Evolutionary conservation across 2,113 vertebrate genomes (phyloP).

Genomic region (Setophaga coronata): DNA sequence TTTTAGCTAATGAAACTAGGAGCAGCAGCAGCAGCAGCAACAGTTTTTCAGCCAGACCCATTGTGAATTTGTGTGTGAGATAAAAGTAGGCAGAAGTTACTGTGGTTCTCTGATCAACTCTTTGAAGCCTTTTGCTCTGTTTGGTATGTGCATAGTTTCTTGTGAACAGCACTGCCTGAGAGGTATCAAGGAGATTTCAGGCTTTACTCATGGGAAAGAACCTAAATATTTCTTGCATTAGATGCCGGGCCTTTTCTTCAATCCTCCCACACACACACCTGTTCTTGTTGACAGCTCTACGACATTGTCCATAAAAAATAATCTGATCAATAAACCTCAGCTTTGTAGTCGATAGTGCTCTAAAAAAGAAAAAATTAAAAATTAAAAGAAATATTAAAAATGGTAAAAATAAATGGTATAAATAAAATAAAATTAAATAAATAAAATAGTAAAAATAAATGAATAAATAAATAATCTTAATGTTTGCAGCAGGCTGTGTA

Average conservation of each 20-base stretch:
- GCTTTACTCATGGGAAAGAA: conserved; percentile 54
- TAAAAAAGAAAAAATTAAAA: not conserved
- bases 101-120: not conserved
- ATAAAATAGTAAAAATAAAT: not conserved
- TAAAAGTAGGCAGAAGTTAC: conserved; percentile 34
- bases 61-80: rapidly evolving
- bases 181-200: conserved; percentile 63
- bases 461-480: not conserved
- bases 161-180: not conserved
- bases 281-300: conserved; percentile 16
- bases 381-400: too few relatives aligned
- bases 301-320: not conserved
- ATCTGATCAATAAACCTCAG: not conserved
- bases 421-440: not conserved
- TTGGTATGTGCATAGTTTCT: conserved; percentile 1
- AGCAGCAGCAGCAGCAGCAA: conserved; percentile 11
- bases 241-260: conserved; percentile 23
- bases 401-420: not conserved
- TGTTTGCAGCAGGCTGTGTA: not conserved
- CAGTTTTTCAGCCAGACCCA: conserved; percentile 1
- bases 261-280: not conserved
- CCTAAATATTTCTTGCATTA: conserved; percentile 34
- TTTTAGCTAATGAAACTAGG: conserved; percentile 67
- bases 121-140: conserved; percentile 5
- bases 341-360: not conserved